phyloP scores from a whole-genome alignment of 2,113 vertebrate species.

The Vulpes vulpes region DNA sequence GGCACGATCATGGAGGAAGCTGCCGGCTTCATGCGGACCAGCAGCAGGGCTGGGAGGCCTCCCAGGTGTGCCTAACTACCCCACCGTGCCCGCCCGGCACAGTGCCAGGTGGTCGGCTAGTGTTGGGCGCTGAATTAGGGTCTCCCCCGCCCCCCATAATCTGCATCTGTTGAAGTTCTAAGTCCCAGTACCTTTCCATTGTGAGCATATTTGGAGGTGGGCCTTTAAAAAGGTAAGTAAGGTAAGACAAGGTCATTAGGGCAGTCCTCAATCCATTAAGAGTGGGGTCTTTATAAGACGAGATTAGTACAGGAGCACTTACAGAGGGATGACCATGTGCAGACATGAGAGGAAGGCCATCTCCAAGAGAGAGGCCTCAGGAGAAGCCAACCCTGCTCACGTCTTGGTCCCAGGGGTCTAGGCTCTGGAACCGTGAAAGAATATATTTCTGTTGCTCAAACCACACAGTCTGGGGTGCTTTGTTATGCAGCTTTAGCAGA shows the following conservation, averaged over 20 bases:
- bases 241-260: neutral
- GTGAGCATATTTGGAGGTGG: neutral
- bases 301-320: neutral
- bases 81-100: neutral
- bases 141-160: neutral
- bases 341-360: accelerated
- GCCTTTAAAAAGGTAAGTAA: neutral
- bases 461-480: accelerated
- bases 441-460: too few relatives aligned
- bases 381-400: neutral
- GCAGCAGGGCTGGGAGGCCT: neutral
- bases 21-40: accelerated
- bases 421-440: neutral
- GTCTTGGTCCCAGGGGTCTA: neutral
- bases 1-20: neutral
- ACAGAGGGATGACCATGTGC: accelerated
- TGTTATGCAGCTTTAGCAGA: too few relatives aligned
- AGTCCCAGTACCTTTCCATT: neutral
- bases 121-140: neutral
- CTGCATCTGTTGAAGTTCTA: neutral
- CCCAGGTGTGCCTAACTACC: neutral
- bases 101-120: neutral
- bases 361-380: neutral
- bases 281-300: neutral
- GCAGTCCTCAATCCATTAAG: too few relatives aligned